These are phyloP conservation scores for Siniperca scherzeri DNA, from an alignment of 2,797 vertebrate genomes.

Conservation along the genomic window DNA sequence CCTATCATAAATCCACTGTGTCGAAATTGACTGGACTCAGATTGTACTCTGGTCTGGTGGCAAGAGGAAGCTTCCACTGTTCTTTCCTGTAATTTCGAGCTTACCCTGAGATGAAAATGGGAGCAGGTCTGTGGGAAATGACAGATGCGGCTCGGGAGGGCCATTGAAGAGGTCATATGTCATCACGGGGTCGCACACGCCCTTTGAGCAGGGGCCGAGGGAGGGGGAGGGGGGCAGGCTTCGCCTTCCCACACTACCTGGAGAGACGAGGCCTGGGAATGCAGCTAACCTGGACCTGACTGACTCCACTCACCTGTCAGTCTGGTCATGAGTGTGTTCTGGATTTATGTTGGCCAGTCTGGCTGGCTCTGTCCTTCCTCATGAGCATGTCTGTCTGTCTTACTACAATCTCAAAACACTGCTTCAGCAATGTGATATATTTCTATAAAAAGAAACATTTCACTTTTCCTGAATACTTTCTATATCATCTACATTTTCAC, in stretches of 20 bases:
- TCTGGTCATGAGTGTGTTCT: conserved; percentile 23
- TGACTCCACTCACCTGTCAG: conserved; percentile 64
- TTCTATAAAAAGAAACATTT: conserved; percentile 22
- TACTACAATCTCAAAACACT: neutral
- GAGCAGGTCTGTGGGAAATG: conserved; percentile 79
- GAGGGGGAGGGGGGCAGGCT: neutral
- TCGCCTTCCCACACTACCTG: conserved; percentile 75
- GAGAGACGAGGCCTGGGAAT: conserved; percentile 70
- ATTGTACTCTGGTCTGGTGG: conserved; percentile 25
- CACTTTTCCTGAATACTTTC: conserved; percentile 12
- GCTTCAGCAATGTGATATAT: conserved; percentile 14
- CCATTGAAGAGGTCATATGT: conserved; percentile 84
- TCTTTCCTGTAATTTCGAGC: conserved; percentile 87
- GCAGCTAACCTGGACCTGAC: conserved; percentile 55
- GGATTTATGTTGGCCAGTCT: conserved; percentile 40
- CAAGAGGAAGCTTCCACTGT: conserved; percentile 65
- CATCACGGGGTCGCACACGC: conserved; percentile 82
- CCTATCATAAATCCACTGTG: conserved; percentile 19
- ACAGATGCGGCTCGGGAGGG: conserved; percentile 82
- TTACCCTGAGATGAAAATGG: conserved; percentile 82
- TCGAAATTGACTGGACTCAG: conserved; percentile 30
- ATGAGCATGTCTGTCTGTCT: conserved; percentile 33
- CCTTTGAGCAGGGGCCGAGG: conserved; percentile 67
- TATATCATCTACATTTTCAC: conserved; percentile 5
- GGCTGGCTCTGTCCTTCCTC: conserved; percentile 18